These are phyloP conservation scores for Octopus sinensis DNA, from an alignment of 1,140 invertebrate genomes.

Conservation along the genomic window DNA sequence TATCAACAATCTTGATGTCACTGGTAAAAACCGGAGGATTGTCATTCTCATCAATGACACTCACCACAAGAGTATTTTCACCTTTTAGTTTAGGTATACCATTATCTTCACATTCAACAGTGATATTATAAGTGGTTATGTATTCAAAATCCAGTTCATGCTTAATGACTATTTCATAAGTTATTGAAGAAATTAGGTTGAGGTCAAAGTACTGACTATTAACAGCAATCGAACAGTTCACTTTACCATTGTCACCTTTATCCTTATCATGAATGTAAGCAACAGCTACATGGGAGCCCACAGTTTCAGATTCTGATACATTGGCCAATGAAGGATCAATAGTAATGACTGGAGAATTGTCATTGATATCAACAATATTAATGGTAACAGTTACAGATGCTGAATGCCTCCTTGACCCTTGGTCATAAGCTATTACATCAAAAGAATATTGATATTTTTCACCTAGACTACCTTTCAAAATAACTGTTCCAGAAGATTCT, in stretches of 20 bases:
- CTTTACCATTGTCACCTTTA: slow-evolving; percentile 41
- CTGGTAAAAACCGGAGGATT: slow-evolving; percentile 91
- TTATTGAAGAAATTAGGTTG: slow-evolving; percentile 23
- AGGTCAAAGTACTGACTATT: slow-evolving; percentile 33
- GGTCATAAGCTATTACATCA: slow-evolving; percentile 63
- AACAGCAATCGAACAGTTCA: slow-evolving; percentile 64
- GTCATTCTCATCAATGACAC: slow-evolving; percentile 89
- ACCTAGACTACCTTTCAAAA: slow-evolving; percentile 32
- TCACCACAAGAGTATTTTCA: slow-evolving; percentile 84
- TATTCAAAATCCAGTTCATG: slow-evolving; percentile 34
- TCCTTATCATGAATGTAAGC: slow-evolving; percentile 44
- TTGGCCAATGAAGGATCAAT: slow-evolving; percentile 38
- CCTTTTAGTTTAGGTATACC: slow-evolving; percentile 72
- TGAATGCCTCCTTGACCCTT: slow-evolving; percentile 76
- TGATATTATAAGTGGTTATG: slow-evolving; percentile 33
- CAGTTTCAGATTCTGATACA: slow-evolving; percentile 43
- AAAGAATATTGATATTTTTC: slow-evolving; percentile 39
- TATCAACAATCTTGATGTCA: slow-evolving; percentile 60
- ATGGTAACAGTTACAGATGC: slow-evolving; percentile 49
- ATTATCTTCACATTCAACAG: slow-evolving; percentile 61
- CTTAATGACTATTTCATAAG: slow-evolving; percentile 38
- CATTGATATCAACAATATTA: slow-evolving; percentile 47
- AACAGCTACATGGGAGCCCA: slow-evolving; percentile 43
- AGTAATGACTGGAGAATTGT: slow-evolving; percentile 47
- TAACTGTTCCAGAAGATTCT: slow-evolving; percentile 34